Base-by-base conservation (phyloP, 2,797 vertebrate species). In the Ispidina picta region DNA sequence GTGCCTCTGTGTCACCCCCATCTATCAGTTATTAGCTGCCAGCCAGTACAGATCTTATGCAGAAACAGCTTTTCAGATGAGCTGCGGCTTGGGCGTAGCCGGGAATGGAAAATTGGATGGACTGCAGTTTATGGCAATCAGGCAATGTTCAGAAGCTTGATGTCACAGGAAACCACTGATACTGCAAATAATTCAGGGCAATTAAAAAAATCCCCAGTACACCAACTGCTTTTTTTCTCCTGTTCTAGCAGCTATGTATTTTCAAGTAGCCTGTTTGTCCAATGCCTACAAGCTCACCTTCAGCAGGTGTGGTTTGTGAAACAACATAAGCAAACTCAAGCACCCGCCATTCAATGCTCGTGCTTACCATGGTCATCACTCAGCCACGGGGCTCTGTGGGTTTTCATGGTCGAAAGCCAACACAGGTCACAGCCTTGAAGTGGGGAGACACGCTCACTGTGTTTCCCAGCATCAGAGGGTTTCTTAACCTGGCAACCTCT, bases 131-230 rank as follows among this genome's bases (percentile, higher is more conserved):
- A 89, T 87, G 83, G 89, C 76, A 93, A 83, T 86, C 82, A 85
- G 65, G 82, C 79, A 49, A 29, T 8, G 70, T 69, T 91, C 93
- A 94, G 75, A 90, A 87, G 76, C 52, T 93, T 95, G 90, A 94
- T 96, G 95, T 95, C 90, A 95, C 82, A 94, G 90, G 92, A 96
- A 95, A 95, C 89, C 93, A 93, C 86, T 41, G 86, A 95, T 93
- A 93, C 5, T 90, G 72, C 12, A 3, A 93, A 75, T 92, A 83
- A 90, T 89, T 92, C 51, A 69, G 26, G 72, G 79, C 48, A 90
- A 89, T 89, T 75, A n/a, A 72, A 91, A 91, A 93, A 83, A 58
- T 60, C 15, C 39, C 49, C 25, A 62, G 4, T 35, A 51, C 29
- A 55, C 29, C 20, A n/a, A 21, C 26, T 22, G 62, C 6, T 81